Conservation (phyloP, 2,797 vertebrate species). For the Phoeniculus purpureus region DNA sequence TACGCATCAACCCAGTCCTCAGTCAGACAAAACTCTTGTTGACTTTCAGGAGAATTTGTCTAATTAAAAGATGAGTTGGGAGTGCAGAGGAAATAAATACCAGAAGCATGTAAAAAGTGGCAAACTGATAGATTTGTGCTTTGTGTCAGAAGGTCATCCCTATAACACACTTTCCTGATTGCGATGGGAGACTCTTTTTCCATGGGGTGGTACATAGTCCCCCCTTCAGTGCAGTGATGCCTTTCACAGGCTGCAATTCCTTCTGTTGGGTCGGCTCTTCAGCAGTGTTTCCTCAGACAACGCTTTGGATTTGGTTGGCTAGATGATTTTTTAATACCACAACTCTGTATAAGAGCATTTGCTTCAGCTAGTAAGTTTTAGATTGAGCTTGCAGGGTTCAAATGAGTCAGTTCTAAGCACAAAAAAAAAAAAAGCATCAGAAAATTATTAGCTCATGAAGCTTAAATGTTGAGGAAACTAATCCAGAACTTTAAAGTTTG, state of each 20-base stretch:
- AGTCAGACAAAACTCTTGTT: constrained; percentile 62
- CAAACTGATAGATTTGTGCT: constrained; percentile 66
- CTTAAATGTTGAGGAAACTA: not conserved
- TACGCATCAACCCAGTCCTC: constrained; percentile 25
- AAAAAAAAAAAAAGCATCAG: not conserved
- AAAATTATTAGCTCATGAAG: constrained; percentile 23
- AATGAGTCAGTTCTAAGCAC: not conserved
- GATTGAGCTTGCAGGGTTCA: constrained; percentile 2
- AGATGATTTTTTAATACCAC: constrained; percentile 28
- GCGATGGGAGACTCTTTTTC: constrained; percentile 62
- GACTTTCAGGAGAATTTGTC: constrained; percentile 65
- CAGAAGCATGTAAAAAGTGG: constrained; percentile 45
- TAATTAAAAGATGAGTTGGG: constrained; percentile 65
- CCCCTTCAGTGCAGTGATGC: constrained; percentile 43
- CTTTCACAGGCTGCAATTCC: constrained; percentile 56
- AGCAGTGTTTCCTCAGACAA: not conserved
- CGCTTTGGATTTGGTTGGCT: constrained; percentile 4
- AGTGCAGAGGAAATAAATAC: constrained; percentile 61
- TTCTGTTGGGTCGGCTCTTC: not conserved
- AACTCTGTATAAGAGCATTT: not conserved
- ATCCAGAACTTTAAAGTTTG: not conserved
- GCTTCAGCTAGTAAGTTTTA: constrained; percentile 24
- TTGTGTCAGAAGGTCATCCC: constrained; percentile 70
- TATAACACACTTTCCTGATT: constrained; percentile 64
- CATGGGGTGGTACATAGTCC: constrained; percentile 32